phyloP scores from a whole-genome alignment of 1,140 invertebrate genomes.

The Pteromalus puparum region DNA sequence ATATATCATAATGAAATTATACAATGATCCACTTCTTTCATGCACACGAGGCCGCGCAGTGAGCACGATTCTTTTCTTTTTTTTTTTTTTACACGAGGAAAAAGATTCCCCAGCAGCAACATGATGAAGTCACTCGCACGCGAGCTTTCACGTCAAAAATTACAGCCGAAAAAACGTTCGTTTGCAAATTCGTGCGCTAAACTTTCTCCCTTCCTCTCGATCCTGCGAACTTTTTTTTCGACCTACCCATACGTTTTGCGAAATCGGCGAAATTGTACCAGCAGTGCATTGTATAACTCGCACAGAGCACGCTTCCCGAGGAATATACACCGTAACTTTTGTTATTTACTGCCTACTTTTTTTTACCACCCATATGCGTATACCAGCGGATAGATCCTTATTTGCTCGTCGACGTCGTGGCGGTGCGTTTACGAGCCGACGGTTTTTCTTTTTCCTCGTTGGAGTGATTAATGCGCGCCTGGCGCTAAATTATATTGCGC shows the following conservation, averaged over 20 bases:
- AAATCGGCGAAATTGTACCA: slow-evolving; percentile 7
- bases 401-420: neutral
- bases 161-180: no score
- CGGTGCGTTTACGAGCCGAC: neutral
- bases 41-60: no score
- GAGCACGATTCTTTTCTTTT: no score
- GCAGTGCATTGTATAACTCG: slow-evolving; percentile 24
- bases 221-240: slow-evolving; percentile 13
- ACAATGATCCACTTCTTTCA: no score
- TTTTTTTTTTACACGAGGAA: no score
- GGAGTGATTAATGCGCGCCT: neutral
- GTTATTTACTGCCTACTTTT: slow-evolving; percentile 16
- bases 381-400: slow-evolving; percentile 12
- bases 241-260: neutral
- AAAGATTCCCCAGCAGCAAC: no score
- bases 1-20: no score
- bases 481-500: neutral
- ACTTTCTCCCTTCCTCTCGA: neutral
- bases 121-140: no score
- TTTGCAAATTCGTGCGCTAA: neutral
- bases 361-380: neutral
- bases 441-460: neutral
- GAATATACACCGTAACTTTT: neutral
- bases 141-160: no score
- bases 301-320: neutral